Evolutionary conservation across 2,113 vertebrate species (phyloP).

Genomic region (Columbina picui): DNA sequence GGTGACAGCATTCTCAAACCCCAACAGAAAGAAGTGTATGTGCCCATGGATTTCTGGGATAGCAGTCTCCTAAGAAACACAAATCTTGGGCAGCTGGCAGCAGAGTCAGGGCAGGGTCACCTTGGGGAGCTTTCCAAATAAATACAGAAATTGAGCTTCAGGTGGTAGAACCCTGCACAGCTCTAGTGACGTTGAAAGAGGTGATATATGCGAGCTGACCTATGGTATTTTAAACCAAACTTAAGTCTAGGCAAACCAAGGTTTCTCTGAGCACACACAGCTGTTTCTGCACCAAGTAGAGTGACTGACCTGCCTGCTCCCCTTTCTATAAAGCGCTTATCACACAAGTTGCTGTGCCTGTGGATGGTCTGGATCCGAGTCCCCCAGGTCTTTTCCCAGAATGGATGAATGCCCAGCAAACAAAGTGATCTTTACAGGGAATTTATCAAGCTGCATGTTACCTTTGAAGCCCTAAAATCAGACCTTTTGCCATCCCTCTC

Average conservation of each 20-base stretch:
- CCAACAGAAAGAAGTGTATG: accelerated
- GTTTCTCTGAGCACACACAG: background rate
- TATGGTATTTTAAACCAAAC: accelerated
- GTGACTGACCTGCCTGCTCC: background rate
- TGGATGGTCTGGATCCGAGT: background rate
- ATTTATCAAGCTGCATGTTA: background rate
- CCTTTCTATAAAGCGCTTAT: background rate
- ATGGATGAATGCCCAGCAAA: background rate
- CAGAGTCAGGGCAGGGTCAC: background rate
- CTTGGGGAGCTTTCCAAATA: background rate
- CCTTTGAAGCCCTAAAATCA: background rate
- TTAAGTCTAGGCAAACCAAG: background rate
- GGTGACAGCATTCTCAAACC: background rate
- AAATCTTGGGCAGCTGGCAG: background rate
- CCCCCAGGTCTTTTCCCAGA: background rate
- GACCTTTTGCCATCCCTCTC: background rate
- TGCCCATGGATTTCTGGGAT: background rate
- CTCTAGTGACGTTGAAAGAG: background rate
- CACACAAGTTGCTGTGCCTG: background rate
- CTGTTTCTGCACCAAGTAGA: background rate
- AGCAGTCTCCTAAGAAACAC: background rate
- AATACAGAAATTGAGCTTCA: background rate
- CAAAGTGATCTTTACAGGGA: background rate
- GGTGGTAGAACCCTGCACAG: background rate
- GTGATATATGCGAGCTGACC: background rate